phyloP scores from a whole-genome alignment of 1,140 invertebrate species.

The Pentalonia nigronervosa region DNA sequence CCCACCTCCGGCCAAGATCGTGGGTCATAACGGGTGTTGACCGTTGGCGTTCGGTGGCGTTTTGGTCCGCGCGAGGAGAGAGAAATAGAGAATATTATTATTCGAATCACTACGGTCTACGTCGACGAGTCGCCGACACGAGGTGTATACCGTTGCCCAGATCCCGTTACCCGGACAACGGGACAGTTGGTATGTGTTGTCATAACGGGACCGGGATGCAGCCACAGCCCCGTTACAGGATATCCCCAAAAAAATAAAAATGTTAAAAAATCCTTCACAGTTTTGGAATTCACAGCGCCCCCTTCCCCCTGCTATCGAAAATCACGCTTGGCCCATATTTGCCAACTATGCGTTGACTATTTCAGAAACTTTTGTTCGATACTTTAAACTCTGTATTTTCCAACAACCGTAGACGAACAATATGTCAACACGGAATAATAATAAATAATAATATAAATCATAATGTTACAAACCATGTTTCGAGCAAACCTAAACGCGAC shows the following conservation, averaged over 20 bases:
- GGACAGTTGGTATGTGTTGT: slow-evolving; percentile 16
- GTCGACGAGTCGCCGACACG: neutral
- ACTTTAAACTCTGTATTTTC: neutral
- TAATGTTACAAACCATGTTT: neutral
- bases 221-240: slow-evolving; percentile 46
- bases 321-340: neutral
- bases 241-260: neutral
- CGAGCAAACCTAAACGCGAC: neutral
- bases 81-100: slow-evolving; percentile 39
- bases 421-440: neutral
- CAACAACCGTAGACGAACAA: neutral
- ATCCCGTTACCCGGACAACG: slow-evolving; percentile 57
- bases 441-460: neutral
- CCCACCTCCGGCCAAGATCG: slow-evolving; percentile 25
- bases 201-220: slow-evolving; percentile 43
- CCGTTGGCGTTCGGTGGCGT: slow-evolving; percentile 50
- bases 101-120: neutral
- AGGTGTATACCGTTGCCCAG: slow-evolving; percentile 56
- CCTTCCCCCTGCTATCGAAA: neutral
- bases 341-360: neutral
- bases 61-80: slow-evolving; percentile 6
- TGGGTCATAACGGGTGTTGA: slow-evolving; percentile 58
- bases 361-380: neutral
- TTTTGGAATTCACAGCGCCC: neutral
- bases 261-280: neutral